Percentiles rank a stretch among this genome's conserved stretches.
Evolutionary conservation across 2,888 invertebrate species (phyloP).

Genomic region (Lasioglossum vierecki): DNA sequence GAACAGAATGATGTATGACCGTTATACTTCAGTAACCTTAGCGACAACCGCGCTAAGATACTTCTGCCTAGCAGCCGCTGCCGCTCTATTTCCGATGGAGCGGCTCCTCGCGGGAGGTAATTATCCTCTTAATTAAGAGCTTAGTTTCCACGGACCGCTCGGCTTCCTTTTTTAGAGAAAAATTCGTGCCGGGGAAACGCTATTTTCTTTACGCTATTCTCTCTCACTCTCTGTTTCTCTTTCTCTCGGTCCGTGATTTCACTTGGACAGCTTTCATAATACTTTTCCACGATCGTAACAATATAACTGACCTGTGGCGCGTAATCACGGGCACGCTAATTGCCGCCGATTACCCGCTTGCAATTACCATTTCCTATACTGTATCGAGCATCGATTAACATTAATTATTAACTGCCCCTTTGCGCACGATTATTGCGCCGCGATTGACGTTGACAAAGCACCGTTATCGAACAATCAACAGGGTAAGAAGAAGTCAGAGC

Average conservation of each 20-base stretch:
- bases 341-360: conserved; percentile 61
- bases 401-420: conserved; percentile 65
- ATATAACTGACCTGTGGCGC: conserved; percentile 16
- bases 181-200: not conserved
- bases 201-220: not conserved
- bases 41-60: conserved; percentile 62
- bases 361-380: conserved; percentile 68
- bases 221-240: not conserved
- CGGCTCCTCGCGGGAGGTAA: conserved; percentile 36
- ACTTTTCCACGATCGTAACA: not conserved
- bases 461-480: not conserved
- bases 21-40: conserved; percentile 69
- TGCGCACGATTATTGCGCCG: conserved; percentile 49
- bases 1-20: conserved; percentile 69
- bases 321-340: conserved; percentile 68
- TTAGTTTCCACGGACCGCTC: conserved; percentile 21
- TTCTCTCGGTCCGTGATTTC: not conserved
- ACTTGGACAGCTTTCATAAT: not conserved
- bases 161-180: not conserved
- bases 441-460: conserved; percentile 16
- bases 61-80: conserved; percentile 30
- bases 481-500: not conserved
- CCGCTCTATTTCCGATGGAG: conserved; percentile 61
- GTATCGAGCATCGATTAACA: conserved; percentile 66
- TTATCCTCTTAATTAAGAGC: conserved; percentile 58